A percentile compares a stretch with the other conserved stretches of the same genome.
Conservation (phyloP, 2,888 invertebrate species). For the Folsomia candida region DNA sequence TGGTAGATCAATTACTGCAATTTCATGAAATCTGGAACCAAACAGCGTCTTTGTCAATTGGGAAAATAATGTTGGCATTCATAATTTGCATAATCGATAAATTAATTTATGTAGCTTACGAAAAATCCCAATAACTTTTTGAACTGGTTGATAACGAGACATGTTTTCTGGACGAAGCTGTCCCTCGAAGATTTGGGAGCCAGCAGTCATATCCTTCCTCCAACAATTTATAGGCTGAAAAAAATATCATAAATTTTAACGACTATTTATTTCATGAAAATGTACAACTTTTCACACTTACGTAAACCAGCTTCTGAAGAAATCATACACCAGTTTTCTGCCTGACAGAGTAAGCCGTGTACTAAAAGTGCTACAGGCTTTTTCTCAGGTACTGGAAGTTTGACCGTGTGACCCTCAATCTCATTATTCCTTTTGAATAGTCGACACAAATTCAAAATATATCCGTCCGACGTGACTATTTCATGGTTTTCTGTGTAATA, state of each 20-base stretch:
- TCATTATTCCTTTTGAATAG: not conserved
- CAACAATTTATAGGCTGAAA: not conserved
- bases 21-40: constrained; percentile 4
- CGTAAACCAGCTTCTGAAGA: not conserved
- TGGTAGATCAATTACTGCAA: not conserved
- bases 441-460: not conserved
- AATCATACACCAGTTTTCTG: constrained; percentile 2
- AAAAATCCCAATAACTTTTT: not conserved
- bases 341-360: not conserved
- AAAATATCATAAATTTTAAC: not conserved
- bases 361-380: not conserved
- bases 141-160: not conserved
- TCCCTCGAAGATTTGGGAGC: not conserved
- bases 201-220: not conserved
- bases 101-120: not conserved
- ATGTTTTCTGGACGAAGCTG: not conserved
- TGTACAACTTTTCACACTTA: not conserved
- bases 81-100: no score
- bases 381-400: not conserved
- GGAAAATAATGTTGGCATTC: no score
- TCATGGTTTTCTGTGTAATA: not conserved
- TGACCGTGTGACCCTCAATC: not conserved
- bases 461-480: not conserved
- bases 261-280: not conserved
- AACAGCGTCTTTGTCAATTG: no score